phyloP scores from a whole-genome alignment of 2,888 invertebrate species.

The Himalopsyche japonica region DNA sequence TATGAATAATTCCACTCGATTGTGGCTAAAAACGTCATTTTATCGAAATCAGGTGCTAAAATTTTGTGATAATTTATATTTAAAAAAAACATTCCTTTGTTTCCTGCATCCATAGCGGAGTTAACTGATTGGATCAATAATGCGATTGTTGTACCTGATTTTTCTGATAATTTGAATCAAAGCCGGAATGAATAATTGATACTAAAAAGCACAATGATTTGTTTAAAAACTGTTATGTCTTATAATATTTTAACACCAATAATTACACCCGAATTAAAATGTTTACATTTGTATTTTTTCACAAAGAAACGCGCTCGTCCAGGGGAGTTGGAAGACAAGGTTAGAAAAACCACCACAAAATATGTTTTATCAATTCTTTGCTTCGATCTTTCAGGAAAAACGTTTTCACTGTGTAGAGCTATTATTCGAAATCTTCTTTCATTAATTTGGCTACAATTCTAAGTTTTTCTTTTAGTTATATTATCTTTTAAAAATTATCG shows the following conservation, averaged over 20 bases:
- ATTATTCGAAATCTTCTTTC: slow-evolving; percentile 11
- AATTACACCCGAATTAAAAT: background rate
- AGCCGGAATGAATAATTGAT: background rate
- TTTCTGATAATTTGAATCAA: background rate
- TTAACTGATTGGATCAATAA: no score
- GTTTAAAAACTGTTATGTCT: background rate
- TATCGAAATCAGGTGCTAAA: no score
- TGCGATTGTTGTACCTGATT: no score
- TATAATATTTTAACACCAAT: background rate
- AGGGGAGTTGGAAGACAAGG: slow-evolving; percentile 79
- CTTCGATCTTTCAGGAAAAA: slow-evolving; percentile 16
- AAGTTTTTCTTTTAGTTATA: slow-evolving; percentile 17
- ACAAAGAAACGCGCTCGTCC: slow-evolving; percentile 62
- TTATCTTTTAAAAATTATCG: slow-evolving; percentile 6
- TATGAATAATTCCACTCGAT: no score
- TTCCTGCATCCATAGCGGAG: no score
- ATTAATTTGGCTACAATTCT: slow-evolving; percentile 10
- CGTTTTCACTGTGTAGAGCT: slow-evolving; percentile 37
- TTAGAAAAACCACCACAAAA: slow-evolving; percentile 54
- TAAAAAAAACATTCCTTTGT: no score
- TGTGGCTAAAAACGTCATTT: no score
- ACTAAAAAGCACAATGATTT: background rate
- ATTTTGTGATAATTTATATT: no score
- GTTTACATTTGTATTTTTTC: slow-evolving; percentile 27
- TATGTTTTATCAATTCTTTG: slow-evolving; percentile 24